Conservation (phyloP, 2,797 vertebrate species). For the Pseudotriccus pelzelni region DNA sequence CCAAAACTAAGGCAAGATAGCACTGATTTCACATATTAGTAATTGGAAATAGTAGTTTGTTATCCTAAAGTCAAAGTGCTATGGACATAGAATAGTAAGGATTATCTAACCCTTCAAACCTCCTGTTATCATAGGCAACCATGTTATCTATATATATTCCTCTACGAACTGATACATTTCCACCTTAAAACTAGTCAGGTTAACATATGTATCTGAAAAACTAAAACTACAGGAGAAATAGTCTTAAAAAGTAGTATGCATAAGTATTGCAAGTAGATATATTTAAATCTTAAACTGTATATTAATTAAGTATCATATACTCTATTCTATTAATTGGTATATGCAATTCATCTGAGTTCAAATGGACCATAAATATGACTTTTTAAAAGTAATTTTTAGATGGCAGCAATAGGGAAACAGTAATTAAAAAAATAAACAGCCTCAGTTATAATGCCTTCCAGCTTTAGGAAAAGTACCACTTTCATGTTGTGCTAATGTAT, state of each 20-base stretch:
- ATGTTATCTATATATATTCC: neutral
- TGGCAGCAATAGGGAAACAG: constrained; percentile 17
- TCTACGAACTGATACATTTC: neutral
- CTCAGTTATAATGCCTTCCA: constrained; percentile 48
- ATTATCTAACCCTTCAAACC: neutral
- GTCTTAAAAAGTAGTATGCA: neutral
- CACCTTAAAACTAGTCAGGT: neutral
- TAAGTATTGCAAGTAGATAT: neutral
- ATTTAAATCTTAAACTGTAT: neutral
- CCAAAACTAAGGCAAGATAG: neutral
- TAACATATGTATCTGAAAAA: neutral
- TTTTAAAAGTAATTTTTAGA: constrained; percentile 31
- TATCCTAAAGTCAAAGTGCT: neutral
- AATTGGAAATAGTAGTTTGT: neutral
- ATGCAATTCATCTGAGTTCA: constrained; percentile 44
- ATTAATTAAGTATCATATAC: neutral
- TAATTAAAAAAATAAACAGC: constrained; percentile 64
- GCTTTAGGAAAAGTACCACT: constrained; percentile 28
- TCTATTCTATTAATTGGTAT: neutral
- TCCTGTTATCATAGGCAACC: neutral
- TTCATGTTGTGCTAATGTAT: constrained; percentile 29
- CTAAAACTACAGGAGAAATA: neutral
- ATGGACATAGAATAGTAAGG: neutral
- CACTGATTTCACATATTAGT: neutral
- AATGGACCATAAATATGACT: constrained; percentile 1